A percentile compares a stretch with the other conserved stretches of the same genome.
phyloP scores from a whole-genome alignment of 2,797 vertebrate species.

The Chelmon rostratus region DNA sequence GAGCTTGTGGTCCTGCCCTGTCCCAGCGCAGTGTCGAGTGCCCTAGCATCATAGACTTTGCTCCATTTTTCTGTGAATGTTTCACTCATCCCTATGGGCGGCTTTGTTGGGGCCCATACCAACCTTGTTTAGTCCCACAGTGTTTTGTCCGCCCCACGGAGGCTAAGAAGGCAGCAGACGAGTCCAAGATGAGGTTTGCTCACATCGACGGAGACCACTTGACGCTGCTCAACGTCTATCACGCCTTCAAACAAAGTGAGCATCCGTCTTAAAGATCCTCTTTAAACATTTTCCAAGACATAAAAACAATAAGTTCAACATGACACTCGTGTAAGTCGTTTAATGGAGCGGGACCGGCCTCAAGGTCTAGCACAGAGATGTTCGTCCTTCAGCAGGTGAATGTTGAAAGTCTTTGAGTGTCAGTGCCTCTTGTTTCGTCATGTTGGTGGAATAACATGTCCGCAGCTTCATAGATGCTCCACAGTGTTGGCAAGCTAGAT shows the following conservation, averaged over 20 bases:
- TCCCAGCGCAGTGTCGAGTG: constrained; percentile 92
- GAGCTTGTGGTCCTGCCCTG: constrained; percentile 94
- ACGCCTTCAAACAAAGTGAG: constrained; percentile 99
- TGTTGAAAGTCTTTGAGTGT: too few relatives aligned
- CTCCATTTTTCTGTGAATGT: constrained; percentile 95
- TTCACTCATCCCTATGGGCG: constrained; percentile 99
- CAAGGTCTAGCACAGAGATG: too few relatives aligned
- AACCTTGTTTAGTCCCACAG: constrained; percentile 99
- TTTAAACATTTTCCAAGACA: constrained; percentile 46
- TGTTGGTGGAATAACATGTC: too few relatives aligned
- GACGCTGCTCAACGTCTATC: constrained; percentile 99
- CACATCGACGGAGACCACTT: constrained; percentile 99
- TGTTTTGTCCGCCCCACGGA: constrained; percentile 99
- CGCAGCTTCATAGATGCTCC: not conserved
- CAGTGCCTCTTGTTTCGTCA: too few relatives aligned
- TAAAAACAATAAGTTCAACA: too few relatives aligned
- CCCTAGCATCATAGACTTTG: constrained; percentile 97
- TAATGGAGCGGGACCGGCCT: too few relatives aligned
- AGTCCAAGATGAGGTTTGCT: constrained; percentile 99
- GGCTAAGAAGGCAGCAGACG: constrained; percentile 99
- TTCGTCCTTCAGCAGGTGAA: too few relatives aligned
- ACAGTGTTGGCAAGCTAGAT: not conserved
- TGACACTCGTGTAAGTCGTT: too few relatives aligned
- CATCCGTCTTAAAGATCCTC: constrained; percentile 52
- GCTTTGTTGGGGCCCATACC: constrained; percentile 99